Percentiles rank a stretch among this genome's conserved stretches.
These are phyloP conservation scores for Talpa occidentalis DNA, from an alignment of 2,113 vertebrate species.

Conservation along the genomic window DNA sequence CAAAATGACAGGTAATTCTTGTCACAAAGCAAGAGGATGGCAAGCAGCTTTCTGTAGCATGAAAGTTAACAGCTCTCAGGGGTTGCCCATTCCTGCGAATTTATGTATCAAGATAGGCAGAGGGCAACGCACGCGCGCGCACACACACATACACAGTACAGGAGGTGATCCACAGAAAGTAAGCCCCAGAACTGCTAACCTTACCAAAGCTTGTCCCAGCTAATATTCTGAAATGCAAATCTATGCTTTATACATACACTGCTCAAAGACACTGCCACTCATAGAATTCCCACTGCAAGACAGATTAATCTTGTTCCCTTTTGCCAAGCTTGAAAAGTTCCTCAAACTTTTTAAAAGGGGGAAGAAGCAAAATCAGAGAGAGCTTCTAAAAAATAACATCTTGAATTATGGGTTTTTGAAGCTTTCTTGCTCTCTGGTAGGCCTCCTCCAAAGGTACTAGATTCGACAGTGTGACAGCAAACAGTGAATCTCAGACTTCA, in stretches of 20 bases:
- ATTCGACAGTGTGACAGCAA: slow-evolving; percentile 68
- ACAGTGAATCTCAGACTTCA: slow-evolving; percentile 65
- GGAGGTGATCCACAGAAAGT: slow-evolving; percentile 58
- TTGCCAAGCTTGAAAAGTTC: slow-evolving; percentile 68
- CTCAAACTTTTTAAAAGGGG: slow-evolving; percentile 58
- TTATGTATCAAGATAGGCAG: slow-evolving; percentile 56
- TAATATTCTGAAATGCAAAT: slow-evolving; percentile 59
- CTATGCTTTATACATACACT: background rate
- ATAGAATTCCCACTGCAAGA: slow-evolving; percentile 45
- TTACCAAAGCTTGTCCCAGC: slow-evolving; percentile 63
- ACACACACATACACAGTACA: slow-evolving; percentile 9
- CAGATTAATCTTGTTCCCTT: slow-evolving; percentile 62
- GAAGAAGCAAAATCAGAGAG: slow-evolving; percentile 70
- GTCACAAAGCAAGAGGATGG: slow-evolving; percentile 73
- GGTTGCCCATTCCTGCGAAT: slow-evolving; percentile 74
- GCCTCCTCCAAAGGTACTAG: background rate
- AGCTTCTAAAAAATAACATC: slow-evolving; percentile 57
- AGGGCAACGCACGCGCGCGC: slow-evolving; percentile 59
- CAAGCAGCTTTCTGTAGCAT: slow-evolving; percentile 81
- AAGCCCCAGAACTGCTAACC: slow-evolving; percentile 73
- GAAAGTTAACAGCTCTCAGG: slow-evolving; percentile 63
- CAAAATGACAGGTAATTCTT: slow-evolving; percentile 80
- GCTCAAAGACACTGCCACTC: slow-evolving; percentile 54
- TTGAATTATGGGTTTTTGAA: slow-evolving; percentile 50
- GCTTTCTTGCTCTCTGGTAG: slow-evolving; percentile 22